Evolutionary conservation across 2,113 vertebrate species (phyloP).

Genomic region (Heloderma charlesbogerti): DNA sequence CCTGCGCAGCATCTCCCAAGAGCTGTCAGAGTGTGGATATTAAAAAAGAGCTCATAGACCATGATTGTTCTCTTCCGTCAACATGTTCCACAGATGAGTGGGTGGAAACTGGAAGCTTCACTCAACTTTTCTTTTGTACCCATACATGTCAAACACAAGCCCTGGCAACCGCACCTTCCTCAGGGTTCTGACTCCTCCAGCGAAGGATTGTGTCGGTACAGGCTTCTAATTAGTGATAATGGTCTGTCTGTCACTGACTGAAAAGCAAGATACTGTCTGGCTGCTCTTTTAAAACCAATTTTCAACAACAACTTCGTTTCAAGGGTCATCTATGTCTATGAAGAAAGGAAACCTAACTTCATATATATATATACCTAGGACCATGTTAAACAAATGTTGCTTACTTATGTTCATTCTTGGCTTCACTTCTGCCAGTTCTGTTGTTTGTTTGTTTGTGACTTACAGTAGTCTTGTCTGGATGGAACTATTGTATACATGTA

Average conservation of each 20-base stretch:
- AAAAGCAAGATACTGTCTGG: conserved; percentile 10
- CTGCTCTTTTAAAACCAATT: conserved; percentile 30
- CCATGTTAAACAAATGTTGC: not conserved
- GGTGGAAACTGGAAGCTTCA: conserved; percentile 68
- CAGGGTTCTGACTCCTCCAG: conserved; percentile 15
- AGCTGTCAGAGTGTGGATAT: conserved; percentile 51
- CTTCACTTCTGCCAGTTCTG: not conserved
- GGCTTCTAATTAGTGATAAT: conserved; percentile 24
- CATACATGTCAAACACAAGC: conserved; percentile 46
- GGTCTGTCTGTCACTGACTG: not conserved
- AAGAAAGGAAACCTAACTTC: not conserved
- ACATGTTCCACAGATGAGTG: conserved; percentile 55
- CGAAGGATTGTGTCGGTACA: conserved; percentile 39
- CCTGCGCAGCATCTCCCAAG: conserved; percentile 13
- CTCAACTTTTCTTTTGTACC: conserved; percentile 50
- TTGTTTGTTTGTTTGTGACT: not conserved
- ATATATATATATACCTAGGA: not conserved
- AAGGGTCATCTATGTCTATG: not conserved
- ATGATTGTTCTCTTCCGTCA: conserved; percentile 29
- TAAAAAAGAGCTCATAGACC: conserved; percentile 37
- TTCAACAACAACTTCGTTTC: conserved; percentile 7
- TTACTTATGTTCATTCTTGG: not conserved
- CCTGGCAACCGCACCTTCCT: conserved; percentile 46
- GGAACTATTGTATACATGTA: too few species aligned
- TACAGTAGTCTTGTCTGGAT: not conserved